A percentile compares a stretch with the other conserved stretches of the same genome.
These are phyloP conservation scores for Chrysaora quinquecirrha DNA, from an alignment of 30 jellyfish, hydroid and myxozoan species.

Conservation along the genomic window DNA sequence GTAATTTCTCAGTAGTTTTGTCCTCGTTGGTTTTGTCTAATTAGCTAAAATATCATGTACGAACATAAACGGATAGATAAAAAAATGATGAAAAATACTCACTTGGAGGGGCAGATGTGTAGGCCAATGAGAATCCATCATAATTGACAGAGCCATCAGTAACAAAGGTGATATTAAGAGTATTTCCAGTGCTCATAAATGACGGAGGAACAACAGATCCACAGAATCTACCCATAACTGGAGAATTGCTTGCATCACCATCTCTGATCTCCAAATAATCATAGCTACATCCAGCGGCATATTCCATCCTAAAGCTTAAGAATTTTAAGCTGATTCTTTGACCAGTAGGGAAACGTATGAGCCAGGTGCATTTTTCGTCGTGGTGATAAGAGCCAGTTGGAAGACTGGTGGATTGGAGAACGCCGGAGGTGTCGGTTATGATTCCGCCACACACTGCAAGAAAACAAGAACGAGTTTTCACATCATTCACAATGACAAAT, in stretches of 20 bases:
- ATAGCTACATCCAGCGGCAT: slow-evolving; percentile 37
- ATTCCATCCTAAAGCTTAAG: slow-evolving; percentile 69
- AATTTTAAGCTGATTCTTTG: slow-evolving; percentile 59
- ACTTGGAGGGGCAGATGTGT: slow-evolving; percentile 75
- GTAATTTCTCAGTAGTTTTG: too few relatives aligned
- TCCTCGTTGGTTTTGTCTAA: too few relatives aligned
- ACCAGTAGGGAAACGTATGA: slow-evolving; percentile 73
- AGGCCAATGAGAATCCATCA: slow-evolving; percentile 73
- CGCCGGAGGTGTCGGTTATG: slow-evolving; percentile 54
- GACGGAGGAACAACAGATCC: slow-evolving; percentile 83
- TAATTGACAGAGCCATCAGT: slow-evolving; percentile 50
- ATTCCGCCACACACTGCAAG: slow-evolving; percentile 84
- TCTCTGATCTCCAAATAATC: slow-evolving; percentile 85
- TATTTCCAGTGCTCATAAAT: slow-evolving; percentile 66
- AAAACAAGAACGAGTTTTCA: not conserved
- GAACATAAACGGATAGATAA: too few relatives aligned
- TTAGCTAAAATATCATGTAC: too few relatives aligned
- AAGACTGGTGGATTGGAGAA: slow-evolving; percentile 24
- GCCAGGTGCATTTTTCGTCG: slow-evolving; percentile 80
- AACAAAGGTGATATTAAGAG: slow-evolving; percentile 62
- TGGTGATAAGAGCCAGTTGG: slow-evolving; percentile 54
- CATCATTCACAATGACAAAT: too few relatives aligned
- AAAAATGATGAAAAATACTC: too few relatives aligned
- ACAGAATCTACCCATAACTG: slow-evolving; percentile 84
- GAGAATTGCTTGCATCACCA: slow-evolving; percentile 63